Base-by-base conservation (phyloP, 30 jellyfish, hydroid and myxozoan genomes). In the Nemopilema nomurai region DNA sequence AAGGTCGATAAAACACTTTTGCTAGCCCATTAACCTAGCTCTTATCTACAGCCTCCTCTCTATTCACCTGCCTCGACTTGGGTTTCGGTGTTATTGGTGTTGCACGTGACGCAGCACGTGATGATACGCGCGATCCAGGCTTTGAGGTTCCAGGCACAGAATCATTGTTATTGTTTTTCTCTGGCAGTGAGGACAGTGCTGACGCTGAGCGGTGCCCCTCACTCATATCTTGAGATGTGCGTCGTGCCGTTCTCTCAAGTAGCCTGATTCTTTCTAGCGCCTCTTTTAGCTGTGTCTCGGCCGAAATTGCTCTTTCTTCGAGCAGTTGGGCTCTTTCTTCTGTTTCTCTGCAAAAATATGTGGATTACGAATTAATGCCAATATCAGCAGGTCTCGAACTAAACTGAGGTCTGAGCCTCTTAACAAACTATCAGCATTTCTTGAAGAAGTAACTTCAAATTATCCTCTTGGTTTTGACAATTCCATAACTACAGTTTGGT, bases 231-330 rank as follows among this genome's bases (percentile, higher is more conserved):
- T 53, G 91, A 0, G 91, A 83, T 49, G 73, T 67, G 26, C 91
- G 91, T 23, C 91, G 80, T 8, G 69, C 32, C 19, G 85, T 32
- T 68, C 98, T 81, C 67, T 86, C 98, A 18, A 91, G 91, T 8
- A 89, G 94, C 26, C 96, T 82, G 18, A 86, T 91, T 75, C 94
- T 82, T 52, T 91, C 95, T 31, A 77, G 73, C 0, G 98, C 96
- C 53, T 71, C 91, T 63, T 86, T 86, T 65, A 91, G 78, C 26
- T 76, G 63, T 19, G 76, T 70, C 64, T 91, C 98, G 0, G 98
- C 95, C 1, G 90, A 49, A 21, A 86, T 80, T 0, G 96, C 96
- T 68, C 94, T 71, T 50, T 86, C 91, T 74, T 91, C 98, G 62
- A 88, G 52, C 31, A 31, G 52, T 41, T 83, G 94, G 7, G 96